Conservation (phyloP, 2,888 invertebrate species). For the Omphaloscelis lunosa region DNA sequence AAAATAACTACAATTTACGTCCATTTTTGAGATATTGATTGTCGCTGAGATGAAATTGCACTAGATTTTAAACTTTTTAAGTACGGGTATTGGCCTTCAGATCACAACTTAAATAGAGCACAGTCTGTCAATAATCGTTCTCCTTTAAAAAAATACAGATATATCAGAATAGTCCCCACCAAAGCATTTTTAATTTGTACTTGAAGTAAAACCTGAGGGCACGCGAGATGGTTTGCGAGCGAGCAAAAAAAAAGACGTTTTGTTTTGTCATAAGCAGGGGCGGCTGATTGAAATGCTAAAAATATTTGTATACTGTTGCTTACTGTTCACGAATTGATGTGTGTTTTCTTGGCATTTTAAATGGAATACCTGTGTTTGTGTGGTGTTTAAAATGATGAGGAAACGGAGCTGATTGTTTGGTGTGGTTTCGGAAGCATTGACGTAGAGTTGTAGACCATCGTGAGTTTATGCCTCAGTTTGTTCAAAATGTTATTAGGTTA, state of each 20-base stretch:
- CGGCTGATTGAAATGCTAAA: slow-evolving; percentile 72
- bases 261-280: slow-evolving; percentile 85
- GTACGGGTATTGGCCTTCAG: background rate
- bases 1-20: background rate
- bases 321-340: slow-evolving; percentile 36
- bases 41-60: too few relatives aligned
- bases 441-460: background rate
- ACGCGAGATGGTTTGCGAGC: slow-evolving; percentile 75
- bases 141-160: background rate
- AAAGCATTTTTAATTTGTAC: slow-evolving; percentile 88
- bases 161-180: slow-evolving; percentile 71
- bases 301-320: slow-evolving; percentile 66
- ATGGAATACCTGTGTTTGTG: slow-evolving; percentile 11
- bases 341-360: slow-evolving; percentile 51
- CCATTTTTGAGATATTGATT: background rate
- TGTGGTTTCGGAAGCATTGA: background rate
- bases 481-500: background rate
- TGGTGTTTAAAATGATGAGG: background rate
- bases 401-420: background rate
- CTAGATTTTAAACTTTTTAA: background rate
- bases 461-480: background rate
- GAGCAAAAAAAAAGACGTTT: slow-evolving; percentile 79
- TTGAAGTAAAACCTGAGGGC: slow-evolving; percentile 86
- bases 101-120: background rate
- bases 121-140: background rate